Conservation (phyloP, 2,797 vertebrate species). For the Acanthurus leucopareius region DNA sequence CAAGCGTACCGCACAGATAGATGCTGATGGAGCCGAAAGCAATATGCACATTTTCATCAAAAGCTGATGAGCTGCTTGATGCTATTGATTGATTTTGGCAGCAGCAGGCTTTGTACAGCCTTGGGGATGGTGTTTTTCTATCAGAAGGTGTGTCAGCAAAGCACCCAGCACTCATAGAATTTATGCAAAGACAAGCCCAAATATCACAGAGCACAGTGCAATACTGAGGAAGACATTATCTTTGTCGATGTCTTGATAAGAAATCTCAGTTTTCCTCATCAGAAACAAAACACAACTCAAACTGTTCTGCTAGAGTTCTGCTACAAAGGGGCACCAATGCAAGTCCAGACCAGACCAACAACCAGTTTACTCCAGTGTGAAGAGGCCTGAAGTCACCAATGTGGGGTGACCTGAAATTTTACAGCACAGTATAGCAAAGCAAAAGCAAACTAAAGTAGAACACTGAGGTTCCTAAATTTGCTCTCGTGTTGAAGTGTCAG, state of each 20-base stretch:
- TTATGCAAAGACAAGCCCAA: not conserved
- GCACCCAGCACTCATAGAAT: not conserved
- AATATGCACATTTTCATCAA: slow-evolving; percentile 39
- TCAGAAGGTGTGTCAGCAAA: slow-evolving; percentile 16
- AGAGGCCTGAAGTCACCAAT: not conserved
- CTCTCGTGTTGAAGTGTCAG: not conserved
- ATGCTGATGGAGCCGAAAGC: slow-evolving; percentile 26
- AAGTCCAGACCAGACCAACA: not conserved
- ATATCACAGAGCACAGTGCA: not conserved
- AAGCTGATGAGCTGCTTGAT: slow-evolving; percentile 34
- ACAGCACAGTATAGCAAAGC: not conserved
- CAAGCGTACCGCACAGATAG: slow-evolving; percentile 26
- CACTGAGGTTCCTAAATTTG: not conserved
- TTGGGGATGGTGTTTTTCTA: not conserved
- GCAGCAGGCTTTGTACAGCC: slow-evolving; percentile 14
- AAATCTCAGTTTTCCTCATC: not conserved
- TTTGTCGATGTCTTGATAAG: not conserved
- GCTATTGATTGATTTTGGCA: slow-evolving; percentile 47
- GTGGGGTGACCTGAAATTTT: not conserved
- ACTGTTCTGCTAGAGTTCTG: not conserved
- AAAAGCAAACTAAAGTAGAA: not conserved
- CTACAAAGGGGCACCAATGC: not conserved
- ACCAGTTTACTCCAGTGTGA: not conserved
- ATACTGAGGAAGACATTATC: not conserved
- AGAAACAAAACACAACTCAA: not conserved